Percentiles rank a stretch among this genome's conserved stretches.
phyloP scores from a whole-genome alignment of 2,113 vertebrate species.

The Alethe castanea region DNA sequence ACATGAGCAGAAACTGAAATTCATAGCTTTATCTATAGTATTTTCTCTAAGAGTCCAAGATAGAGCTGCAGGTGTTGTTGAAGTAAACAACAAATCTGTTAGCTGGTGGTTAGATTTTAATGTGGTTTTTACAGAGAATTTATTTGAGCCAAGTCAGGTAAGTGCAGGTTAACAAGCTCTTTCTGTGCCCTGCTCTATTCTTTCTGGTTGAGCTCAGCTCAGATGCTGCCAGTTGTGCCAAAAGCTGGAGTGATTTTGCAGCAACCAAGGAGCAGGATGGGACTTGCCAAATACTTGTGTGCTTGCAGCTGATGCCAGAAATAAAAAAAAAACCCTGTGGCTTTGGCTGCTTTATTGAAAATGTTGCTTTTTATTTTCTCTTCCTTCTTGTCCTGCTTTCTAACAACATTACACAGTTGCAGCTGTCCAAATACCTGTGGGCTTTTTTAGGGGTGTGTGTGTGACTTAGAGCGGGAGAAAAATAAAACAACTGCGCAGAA shows the following conservation, averaged over 20 bases:
- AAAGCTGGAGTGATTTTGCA: constrained; percentile 28
- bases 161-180: background rate
- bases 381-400: constrained; percentile 16
- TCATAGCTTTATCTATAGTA: background rate
- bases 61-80: background rate
- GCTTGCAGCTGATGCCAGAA: background rate
- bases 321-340: background rate
- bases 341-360: background rate
- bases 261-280: constrained; percentile 24
- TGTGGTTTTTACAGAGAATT: background rate
- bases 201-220: background rate
- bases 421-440: background rate
- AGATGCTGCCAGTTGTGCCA: background rate
- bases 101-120: background rate
- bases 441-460: background rate
- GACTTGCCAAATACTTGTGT: constrained; percentile 46
- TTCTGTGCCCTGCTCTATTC: background rate
- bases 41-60: background rate
- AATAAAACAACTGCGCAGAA: background rate
- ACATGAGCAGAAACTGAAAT: background rate
- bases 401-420: background rate
- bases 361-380: constrained; percentile 11
- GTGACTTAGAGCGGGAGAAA: background rate
- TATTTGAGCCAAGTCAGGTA: background rate
- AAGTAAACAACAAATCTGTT: background rate